Conservation (phyloP, 2,797 vertebrate genomes). For the Atherinosoma microstoma region DNA sequence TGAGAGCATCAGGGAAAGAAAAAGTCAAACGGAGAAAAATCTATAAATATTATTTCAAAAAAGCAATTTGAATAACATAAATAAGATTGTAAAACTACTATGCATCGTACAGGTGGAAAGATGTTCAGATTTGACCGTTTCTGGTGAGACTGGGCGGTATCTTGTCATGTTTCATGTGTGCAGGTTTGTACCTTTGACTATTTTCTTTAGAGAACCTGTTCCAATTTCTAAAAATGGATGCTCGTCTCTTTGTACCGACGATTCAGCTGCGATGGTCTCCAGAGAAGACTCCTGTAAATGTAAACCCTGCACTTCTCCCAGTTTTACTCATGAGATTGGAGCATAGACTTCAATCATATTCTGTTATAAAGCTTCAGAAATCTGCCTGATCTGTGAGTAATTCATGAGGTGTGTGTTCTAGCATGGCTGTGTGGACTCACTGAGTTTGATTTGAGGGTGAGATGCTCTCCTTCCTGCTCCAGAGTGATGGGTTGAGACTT, state of each 20-base stretch:
- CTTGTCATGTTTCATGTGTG: background rate
- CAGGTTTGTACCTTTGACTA: background rate
- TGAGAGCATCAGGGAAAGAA: too few relatives aligned
- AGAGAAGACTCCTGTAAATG: background rate
- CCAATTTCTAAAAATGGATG: background rate
- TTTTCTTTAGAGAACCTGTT: background rate
- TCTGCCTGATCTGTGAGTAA: background rate
- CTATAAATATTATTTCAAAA: too few relatives aligned
- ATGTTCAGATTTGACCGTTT: too few relatives aligned
- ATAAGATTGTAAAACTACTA: too few relatives aligned
- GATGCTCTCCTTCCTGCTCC: slow-evolving; percentile 91
- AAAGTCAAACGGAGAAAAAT: too few relatives aligned
- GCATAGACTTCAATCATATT: too few relatives aligned
- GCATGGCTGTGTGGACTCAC: slow-evolving; percentile 81
- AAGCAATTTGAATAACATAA: too few relatives aligned
- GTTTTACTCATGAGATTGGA: background rate
- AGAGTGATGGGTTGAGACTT: slow-evolving; percentile 93
- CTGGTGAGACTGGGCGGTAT: too few relatives aligned
- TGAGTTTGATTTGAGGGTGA: slow-evolving; percentile 92
- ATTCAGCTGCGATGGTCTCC: background rate
- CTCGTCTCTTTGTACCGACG: background rate
- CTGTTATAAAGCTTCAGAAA: too few relatives aligned
- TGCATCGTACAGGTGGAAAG: too few relatives aligned
- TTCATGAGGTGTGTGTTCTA: background rate
- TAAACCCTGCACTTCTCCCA: background rate